These are phyloP conservation scores for Propithecus perrieri DNA, from an alignment of 2,797 vertebrate genomes.

Conservation along the genomic window DNA sequence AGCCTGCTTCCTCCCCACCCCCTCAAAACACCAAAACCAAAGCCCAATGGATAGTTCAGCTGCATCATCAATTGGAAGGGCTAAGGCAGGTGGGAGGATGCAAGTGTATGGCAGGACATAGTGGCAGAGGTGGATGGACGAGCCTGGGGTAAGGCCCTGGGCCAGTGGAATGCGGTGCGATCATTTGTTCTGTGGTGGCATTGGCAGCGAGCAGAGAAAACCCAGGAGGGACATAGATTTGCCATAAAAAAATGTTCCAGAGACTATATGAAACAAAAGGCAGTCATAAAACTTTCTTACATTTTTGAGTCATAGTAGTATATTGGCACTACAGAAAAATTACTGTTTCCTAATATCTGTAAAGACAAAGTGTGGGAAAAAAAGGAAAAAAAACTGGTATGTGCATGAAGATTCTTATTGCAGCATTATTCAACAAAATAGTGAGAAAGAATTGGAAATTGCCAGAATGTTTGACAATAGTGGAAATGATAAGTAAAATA, in stretches of 20 bases:
- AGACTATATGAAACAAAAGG: conserved; percentile 5
- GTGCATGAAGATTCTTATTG: neutral
- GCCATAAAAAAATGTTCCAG: conserved; percentile 10
- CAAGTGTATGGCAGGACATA: neutral
- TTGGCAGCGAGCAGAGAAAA: neutral
- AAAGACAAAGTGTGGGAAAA: neutral
- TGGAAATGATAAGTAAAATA: conserved; percentile 3
- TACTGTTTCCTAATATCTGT: neutral
- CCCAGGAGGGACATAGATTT: conserved; percentile 10
- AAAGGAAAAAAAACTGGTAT: neutral
- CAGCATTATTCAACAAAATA: neutral
- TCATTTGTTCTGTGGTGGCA: neutral
- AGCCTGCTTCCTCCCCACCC: accelerated
- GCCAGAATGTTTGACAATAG: neutral
- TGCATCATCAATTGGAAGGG: neutral
- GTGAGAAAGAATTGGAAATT: conserved; percentile 23
- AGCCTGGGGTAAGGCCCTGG: neutral
- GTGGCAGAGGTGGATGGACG: neutral
- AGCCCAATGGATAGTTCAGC: neutral
- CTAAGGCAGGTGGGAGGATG: neutral
- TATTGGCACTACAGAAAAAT: neutral
- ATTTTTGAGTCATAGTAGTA: conserved; percentile 37
- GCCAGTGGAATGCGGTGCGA: neutral
- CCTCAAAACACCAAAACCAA: neutral
- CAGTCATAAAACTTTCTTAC: neutral